phyloP scores from a whole-genome alignment of 2,888 invertebrate species.

The Shargacucullia verbasci region DNA sequence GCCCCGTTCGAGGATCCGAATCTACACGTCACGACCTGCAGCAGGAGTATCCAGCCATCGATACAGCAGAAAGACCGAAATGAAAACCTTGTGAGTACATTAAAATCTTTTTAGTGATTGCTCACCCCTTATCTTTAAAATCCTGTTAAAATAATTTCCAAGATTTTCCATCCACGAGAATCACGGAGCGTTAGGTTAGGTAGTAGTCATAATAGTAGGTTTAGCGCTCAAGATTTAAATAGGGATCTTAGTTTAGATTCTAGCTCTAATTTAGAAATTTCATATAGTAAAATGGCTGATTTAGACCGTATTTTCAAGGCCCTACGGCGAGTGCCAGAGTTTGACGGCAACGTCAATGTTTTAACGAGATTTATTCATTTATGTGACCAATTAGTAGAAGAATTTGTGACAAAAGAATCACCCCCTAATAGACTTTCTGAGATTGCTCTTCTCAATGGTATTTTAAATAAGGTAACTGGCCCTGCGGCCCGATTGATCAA shows the following conservation, averaged over 20 bases:
- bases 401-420: background rate
- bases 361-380: constrained; percentile 1
- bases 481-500: constrained; percentile 2
- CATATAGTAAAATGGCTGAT: background rate
- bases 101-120: background rate
- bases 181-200: constrained; percentile 1
- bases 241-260: too few relatives aligned
- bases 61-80: too few relatives aligned
- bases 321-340: background rate
- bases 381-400: background rate
- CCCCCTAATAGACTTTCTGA: background rate
- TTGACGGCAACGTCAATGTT: background rate
- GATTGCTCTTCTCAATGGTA: too few relatives aligned
- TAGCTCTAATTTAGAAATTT: background rate
- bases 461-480: constrained; percentile 2
- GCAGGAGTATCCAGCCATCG: too few relatives aligned
- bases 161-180: background rate
- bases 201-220: constrained; percentile 1
- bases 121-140: too few relatives aligned
- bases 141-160: background rate
- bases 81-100: constrained; percentile 2
- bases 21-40: background rate
- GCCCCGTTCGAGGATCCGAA: constrained; percentile 4
- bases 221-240: background rate
- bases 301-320: constrained; percentile 1